These are phyloP conservation scores for Drosophila sordidula DNA, from an alignment of 2,888 invertebrate species.

Conservation along the genomic window DNA sequence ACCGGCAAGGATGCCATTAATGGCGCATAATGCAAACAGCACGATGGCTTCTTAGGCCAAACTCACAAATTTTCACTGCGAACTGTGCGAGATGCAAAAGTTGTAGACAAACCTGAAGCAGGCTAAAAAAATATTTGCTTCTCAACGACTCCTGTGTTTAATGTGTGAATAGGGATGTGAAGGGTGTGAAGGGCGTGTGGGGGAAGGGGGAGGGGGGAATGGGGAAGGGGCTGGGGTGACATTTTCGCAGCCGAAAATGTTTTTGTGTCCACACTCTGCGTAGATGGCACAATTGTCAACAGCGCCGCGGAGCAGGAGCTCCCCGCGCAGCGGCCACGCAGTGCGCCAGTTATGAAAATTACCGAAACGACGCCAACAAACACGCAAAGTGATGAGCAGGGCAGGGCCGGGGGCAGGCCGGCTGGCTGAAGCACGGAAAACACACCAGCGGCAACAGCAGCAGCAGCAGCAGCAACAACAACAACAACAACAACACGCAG, in stretches of 20 bases:
- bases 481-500: slow-evolving; percentile 27
- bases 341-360: slow-evolving; percentile 78
- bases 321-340: slow-evolving; percentile 27
- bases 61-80: slow-evolving; percentile 27
- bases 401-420: not conserved
- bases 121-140: slow-evolving; percentile 63
- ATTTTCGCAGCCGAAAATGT: slow-evolving; percentile 67
- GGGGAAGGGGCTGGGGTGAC: slow-evolving; percentile 12
- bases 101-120: slow-evolving; percentile 51
- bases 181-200: not conserved
- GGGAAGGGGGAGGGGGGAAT: not conserved
- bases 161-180: slow-evolving; percentile 21
- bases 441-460: slow-evolving; percentile 43
- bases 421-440: slow-evolving; percentile 34
- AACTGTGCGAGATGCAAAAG: slow-evolving; percentile 48
- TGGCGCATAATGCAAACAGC: slow-evolving; percentile 68
- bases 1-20: slow-evolving; percentile 63
- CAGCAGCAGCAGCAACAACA: slow-evolving; percentile 26
- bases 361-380: slow-evolving; percentile 76
- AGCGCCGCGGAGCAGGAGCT: slow-evolving; percentile 37
- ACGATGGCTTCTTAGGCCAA: slow-evolving; percentile 42
- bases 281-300: slow-evolving; percentile 66
- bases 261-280: slow-evolving; percentile 65
- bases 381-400: slow-evolving; percentile 42
- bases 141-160: slow-evolving; percentile 42